Percentiles rank a stretch among this genome's conserved stretches.
phyloP scores from a whole-genome alignment of 2,113 vertebrate species.

The Psettodes erumei region DNA sequence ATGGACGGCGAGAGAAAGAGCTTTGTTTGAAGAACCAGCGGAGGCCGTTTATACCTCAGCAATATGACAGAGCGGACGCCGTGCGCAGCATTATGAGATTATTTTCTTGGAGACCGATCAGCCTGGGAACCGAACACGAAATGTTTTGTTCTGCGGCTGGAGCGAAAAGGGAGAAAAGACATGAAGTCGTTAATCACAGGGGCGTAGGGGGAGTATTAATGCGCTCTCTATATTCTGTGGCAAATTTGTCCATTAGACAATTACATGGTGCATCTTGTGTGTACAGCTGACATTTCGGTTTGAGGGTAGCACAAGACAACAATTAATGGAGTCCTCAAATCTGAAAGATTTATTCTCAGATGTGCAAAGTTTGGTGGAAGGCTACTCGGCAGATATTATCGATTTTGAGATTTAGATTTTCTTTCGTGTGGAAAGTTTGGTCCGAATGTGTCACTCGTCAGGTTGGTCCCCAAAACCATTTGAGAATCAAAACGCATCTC shows the following conservation, averaged over 20 bases:
- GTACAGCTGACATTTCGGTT: background rate
- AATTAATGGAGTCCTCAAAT: background rate
- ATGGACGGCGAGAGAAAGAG: background rate
- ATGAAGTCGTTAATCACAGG: constrained; percentile 2
- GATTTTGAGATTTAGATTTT: background rate
- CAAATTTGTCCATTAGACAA: constrained; percentile 8
- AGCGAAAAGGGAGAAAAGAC: background rate
- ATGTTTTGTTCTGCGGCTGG: background rate
- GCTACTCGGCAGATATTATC: background rate
- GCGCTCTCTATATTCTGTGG: background rate
- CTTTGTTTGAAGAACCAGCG: background rate
- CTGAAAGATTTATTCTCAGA: background rate
- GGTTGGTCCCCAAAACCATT: background rate
- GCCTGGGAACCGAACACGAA: background rate
- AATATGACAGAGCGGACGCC: constrained; percentile 11
- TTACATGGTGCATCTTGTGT: background rate
- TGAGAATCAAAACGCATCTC: background rate
- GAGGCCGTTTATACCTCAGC: background rate
- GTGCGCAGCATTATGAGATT: background rate
- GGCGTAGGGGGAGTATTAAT: background rate
- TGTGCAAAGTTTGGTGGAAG: background rate
- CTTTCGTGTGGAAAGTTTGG: background rate
- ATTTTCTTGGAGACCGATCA: background rate
- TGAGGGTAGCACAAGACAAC: background rate
- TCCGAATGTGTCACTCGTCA: background rate